phyloP scores from a whole-genome alignment of 2,888 invertebrate species.

The Brachyopa scutellaris region DNA sequence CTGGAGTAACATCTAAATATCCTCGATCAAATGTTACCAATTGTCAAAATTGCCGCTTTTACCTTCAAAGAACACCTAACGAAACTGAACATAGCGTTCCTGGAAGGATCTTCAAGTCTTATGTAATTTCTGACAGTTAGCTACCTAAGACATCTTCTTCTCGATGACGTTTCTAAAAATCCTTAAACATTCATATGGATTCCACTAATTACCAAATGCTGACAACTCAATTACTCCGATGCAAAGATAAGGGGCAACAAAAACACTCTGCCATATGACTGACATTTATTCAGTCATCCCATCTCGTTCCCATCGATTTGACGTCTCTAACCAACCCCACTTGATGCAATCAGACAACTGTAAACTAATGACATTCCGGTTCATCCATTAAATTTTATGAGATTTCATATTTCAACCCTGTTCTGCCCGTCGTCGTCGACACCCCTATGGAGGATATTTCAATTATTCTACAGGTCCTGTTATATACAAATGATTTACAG shows the following conservation, averaged over 20 bases:
- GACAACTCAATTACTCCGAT: slow-evolving; percentile 60
- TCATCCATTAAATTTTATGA: slow-evolving; percentile 69
- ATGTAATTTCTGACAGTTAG: too few species aligned
- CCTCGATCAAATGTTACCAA: too few species aligned
- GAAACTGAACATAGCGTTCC: too few species aligned
- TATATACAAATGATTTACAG: slow-evolving; percentile 51
- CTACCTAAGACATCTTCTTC: too few species aligned
- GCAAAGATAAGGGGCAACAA: neutral
- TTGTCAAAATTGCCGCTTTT: too few species aligned
- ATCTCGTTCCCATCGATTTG: slow-evolving; percentile 36
- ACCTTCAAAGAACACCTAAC: too few species aligned
- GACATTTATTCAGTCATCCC: neutral
- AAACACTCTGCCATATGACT: slow-evolving; percentile 37
- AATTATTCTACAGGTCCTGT: slow-evolving; percentile 69
- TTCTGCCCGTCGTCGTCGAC: slow-evolving; percentile 49
- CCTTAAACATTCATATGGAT: neutral
- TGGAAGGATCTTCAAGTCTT: too few species aligned
- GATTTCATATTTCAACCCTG: slow-evolving; percentile 72
- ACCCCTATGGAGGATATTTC: slow-evolving; percentile 48
- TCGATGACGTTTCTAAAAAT: too few species aligned
- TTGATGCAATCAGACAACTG: slow-evolving; percentile 77
- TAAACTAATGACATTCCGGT: slow-evolving; percentile 78
- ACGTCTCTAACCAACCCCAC: slow-evolving; percentile 23
- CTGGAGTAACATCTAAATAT: too few species aligned
- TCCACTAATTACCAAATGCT: slow-evolving; percentile 44